These are phyloP conservation scores for Rhizomys pruinosus DNA, from an alignment of 2,113 vertebrate species.

Conservation along the genomic window DNA sequence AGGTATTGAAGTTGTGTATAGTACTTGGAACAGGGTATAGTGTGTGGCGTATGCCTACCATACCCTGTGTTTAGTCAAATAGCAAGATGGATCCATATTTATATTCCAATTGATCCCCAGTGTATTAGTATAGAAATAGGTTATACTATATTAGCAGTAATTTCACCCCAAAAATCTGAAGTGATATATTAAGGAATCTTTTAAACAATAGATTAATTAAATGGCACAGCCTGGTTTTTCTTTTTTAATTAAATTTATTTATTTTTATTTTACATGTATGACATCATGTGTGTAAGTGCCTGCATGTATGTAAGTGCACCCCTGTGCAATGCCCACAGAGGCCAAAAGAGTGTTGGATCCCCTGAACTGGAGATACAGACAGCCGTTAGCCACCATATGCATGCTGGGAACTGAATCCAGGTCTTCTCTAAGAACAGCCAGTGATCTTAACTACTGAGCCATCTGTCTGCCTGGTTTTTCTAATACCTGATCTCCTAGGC, in stretches of 20 bases:
- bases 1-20: slow-evolving; percentile 28
- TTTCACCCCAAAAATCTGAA: not conserved
- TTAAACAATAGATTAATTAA: not conserved
- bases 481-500: not conserved
- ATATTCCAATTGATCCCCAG: not conserved
- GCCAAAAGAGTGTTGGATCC: not conserved
- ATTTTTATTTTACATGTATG: not conserved
- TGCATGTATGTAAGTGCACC: no score
- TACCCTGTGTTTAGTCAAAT: slow-evolving; percentile 5
- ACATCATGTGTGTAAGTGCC: not conserved
- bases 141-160: not conserved
- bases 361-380: not conserved
- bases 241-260: not conserved
- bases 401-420: not conserved
- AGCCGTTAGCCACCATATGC: not conserved
- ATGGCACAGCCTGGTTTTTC: not conserved
- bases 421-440: not conserved
- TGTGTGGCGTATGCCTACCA: not conserved
- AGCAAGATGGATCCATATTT: slow-evolving; percentile 2
- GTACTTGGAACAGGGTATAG: not conserved
- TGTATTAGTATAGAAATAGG: not conserved
- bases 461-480: not conserved
- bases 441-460: not conserved
- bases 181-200: not conserved
- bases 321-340: not conserved